Evolutionary conservation across 2,113 vertebrate species (phyloP).

Genomic region (Genyomyrus donnyi): DNA sequence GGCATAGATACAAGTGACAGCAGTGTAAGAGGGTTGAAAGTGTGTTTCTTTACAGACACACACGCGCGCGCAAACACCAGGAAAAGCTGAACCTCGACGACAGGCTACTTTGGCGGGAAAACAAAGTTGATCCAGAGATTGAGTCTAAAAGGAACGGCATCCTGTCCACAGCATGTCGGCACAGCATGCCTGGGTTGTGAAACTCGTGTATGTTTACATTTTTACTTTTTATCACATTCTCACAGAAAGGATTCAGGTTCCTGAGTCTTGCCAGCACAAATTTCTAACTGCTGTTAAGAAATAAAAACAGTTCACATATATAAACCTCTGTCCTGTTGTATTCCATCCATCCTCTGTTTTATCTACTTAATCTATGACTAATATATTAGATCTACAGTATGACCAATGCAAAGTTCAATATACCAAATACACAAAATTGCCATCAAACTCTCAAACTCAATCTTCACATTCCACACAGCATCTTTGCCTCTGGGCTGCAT

Average conservation of each 20-base stretch:
- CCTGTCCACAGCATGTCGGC: background rate
- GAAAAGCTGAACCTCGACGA: background rate
- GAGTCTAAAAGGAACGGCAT: background rate
- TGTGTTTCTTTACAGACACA: background rate
- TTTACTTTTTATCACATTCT: slow-evolving; percentile 11
- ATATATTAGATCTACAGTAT: background rate
- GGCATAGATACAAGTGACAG: background rate
- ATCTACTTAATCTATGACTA: background rate
- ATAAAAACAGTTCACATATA: background rate
- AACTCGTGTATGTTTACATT: background rate
- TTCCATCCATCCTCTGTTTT: background rate
- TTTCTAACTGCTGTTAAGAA: background rate
- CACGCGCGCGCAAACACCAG: background rate
- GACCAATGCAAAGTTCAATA: background rate
- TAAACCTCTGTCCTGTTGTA: background rate
- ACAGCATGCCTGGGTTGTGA: background rate
- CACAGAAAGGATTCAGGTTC: background rate
- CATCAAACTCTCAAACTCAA: background rate
- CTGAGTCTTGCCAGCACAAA: background rate
- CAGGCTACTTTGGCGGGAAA: background rate
- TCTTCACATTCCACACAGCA: background rate
- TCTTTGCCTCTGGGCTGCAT: background rate
- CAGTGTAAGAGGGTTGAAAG: background rate
- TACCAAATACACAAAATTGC: background rate
- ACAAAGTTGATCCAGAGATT: background rate